Conservation (phyloP, 2,797 vertebrate species). For the Delichon dasypus region DNA sequence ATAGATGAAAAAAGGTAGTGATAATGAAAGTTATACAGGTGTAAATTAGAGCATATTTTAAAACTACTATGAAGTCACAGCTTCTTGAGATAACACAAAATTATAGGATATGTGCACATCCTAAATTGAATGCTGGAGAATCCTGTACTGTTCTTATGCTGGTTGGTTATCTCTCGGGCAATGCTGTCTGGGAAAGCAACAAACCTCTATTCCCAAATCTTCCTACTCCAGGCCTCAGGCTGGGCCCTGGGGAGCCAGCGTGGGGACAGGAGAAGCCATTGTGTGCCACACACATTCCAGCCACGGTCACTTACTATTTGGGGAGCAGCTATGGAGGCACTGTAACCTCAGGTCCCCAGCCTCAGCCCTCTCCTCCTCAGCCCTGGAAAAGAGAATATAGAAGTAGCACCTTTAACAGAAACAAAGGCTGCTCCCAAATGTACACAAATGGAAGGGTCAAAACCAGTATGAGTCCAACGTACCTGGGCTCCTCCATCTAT, state of each 20-base stretch:
- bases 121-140: slow-evolving; percentile 20
- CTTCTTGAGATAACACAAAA: slow-evolving; percentile 45
- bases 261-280: slow-evolving; percentile 15
- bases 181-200: background rate
- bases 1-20: slow-evolving; percentile 52
- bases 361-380: slow-evolving; percentile 73
- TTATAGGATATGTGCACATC: slow-evolving; percentile 44
- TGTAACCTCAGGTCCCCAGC: slow-evolving; percentile 75
- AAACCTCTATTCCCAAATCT: slow-evolving; percentile 5
- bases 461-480: background rate
- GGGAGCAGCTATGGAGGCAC: slow-evolving; percentile 75
- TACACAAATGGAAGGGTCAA: background rate
- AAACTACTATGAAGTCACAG: slow-evolving; percentile 51
- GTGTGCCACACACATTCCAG: background rate
- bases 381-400: slow-evolving; percentile 75
- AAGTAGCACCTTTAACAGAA: slow-evolving; percentile 61
- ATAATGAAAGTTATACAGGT: slow-evolving; percentile 63
- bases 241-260: background rate
- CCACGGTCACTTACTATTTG: slow-evolving; percentile 74
- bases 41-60: slow-evolving; percentile 63
- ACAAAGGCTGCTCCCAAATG: slow-evolving; percentile 41
- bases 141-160: background rate
- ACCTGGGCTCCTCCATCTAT: slow-evolving; percentile 47
- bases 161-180: background rate
- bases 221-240: background rate